phyloP scores from a whole-genome alignment of 2,113 vertebrate species.

The Hirundichthys speculiger region DNA sequence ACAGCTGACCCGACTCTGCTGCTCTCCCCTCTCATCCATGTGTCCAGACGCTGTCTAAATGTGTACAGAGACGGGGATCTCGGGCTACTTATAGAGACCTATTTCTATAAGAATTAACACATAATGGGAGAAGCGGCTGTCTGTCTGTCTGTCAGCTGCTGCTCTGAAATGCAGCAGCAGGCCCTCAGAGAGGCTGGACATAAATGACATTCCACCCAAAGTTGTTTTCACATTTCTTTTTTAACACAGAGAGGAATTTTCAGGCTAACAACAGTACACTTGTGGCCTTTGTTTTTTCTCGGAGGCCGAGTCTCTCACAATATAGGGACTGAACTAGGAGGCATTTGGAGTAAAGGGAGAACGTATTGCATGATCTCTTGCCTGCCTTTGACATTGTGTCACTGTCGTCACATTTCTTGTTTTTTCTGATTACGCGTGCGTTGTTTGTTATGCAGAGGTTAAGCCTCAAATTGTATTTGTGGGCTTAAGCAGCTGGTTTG shows the following conservation, averaged over 20 bases:
- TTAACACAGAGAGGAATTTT: constrained; percentile 78
- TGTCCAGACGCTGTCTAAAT: constrained; percentile 72
- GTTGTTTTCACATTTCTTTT: constrained; percentile 78
- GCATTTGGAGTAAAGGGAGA: constrained; percentile 24
- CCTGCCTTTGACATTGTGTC: too few species aligned
- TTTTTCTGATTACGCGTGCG: too few species aligned
- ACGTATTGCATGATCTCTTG: not conserved
- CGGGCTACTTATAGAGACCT: constrained; percentile 79
- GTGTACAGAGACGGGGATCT: constrained; percentile 59
- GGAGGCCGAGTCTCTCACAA: not conserved
- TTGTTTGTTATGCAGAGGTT: constrained; percentile 43
- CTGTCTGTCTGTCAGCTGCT: constrained; percentile 72
- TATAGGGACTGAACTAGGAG: constrained; percentile 31
- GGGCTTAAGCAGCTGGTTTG: constrained; percentile 32
- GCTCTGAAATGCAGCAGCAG: constrained; percentile 51
- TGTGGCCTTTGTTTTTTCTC: constrained; percentile 46
- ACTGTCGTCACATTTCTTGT: too few species aligned
- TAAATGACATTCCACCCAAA: constrained; percentile 78
- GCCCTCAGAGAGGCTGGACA: constrained; percentile 52
- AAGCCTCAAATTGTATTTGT: constrained; percentile 46
- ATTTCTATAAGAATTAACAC: constrained; percentile 78
- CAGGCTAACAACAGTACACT: constrained; percentile 71
- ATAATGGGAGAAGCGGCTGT: constrained; percentile 66
- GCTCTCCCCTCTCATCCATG: constrained; percentile 20
- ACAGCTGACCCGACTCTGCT: not conserved